Conservation (phyloP, 2,888 invertebrate genomes). For the Apocheima hispidaria region DNA sequence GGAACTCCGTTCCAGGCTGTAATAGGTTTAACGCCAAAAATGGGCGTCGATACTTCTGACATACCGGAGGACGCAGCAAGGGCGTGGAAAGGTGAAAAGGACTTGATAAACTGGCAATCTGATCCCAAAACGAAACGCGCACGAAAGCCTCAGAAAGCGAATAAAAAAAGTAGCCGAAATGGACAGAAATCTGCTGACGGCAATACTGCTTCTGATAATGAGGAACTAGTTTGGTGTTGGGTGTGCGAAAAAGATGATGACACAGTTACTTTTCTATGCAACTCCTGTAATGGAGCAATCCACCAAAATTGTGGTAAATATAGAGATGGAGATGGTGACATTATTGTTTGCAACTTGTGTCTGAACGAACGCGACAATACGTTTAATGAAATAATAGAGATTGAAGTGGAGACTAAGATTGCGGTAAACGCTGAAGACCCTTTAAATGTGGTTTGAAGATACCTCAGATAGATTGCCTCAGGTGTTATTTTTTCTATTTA, state of each 20-base stretch:
- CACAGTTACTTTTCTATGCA: background rate
- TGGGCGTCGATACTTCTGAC: background rate
- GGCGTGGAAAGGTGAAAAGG: conserved; percentile 1
- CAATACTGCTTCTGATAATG: background rate
- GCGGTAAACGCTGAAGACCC: background rate
- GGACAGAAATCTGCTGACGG: background rate
- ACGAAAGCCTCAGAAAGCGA: background rate
- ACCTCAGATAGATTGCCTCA: too few species aligned
- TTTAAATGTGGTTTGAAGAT: too few species aligned
- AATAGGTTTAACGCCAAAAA: background rate
- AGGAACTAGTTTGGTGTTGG: conserved; percentile 15
- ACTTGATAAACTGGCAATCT: conserved; percentile 1
- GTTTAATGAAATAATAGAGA: background rate
- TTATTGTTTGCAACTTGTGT: conserved; percentile 12
- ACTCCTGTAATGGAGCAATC: conserved; percentile 8
- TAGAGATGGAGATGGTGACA: background rate
- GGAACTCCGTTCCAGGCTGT: conserved; percentile 9
- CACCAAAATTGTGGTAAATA: conserved; percentile 8
- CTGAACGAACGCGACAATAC: background rate
- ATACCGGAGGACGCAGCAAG: background rate
- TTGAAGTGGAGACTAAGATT: background rate
- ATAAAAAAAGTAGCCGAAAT: background rate
- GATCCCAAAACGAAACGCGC: conserved; percentile 1
- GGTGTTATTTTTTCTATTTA: too few species aligned
- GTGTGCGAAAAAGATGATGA: conserved; percentile 18